These are phyloP conservation scores for Nerophis ophidion DNA, from an alignment of 2,113 vertebrate species.

Conservation along the genomic window DNA sequence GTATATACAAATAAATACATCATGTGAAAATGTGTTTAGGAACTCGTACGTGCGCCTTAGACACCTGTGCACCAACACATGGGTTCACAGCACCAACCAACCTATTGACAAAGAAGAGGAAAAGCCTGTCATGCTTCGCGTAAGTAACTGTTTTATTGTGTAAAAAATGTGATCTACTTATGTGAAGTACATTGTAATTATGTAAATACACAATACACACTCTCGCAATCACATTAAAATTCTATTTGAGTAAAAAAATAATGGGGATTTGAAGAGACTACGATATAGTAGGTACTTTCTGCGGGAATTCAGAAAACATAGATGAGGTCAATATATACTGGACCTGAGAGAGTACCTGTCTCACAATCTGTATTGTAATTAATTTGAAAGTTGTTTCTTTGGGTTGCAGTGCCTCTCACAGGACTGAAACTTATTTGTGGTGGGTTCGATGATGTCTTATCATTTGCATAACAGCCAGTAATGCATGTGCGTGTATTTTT, in stretches of 20 bases:
- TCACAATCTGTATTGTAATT: neutral
- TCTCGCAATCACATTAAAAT: too few species aligned
- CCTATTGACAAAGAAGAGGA: conserved; percentile 99
- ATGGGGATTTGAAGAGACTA: neutral
- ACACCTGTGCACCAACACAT: conserved; percentile 98
- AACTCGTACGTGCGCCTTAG: conserved; percentile 96
- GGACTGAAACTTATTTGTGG: too few species aligned
- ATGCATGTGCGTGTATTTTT: too few species aligned
- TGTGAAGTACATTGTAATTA: neutral
- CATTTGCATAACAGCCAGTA: too few species aligned
- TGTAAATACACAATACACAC: neutral
- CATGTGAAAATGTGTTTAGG: conserved; percentile 57
- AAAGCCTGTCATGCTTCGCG: conserved; percentile 95
- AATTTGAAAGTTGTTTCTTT: neutral
- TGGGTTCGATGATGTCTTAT: too few species aligned
- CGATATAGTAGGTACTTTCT: too few species aligned
- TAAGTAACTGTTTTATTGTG: conserved; percentile 46
- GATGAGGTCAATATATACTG: too few species aligned
- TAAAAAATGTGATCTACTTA: neutral
- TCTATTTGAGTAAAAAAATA: neutral
- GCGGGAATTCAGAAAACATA: too few species aligned
- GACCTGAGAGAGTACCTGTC: neutral
- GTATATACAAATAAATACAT: neutral
- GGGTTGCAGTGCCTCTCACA: neutral
- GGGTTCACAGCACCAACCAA: conserved; percentile 98